phyloP scores from a whole-genome alignment of 2,797 vertebrate genomes.

The Phylloscopus collybita region DNA sequence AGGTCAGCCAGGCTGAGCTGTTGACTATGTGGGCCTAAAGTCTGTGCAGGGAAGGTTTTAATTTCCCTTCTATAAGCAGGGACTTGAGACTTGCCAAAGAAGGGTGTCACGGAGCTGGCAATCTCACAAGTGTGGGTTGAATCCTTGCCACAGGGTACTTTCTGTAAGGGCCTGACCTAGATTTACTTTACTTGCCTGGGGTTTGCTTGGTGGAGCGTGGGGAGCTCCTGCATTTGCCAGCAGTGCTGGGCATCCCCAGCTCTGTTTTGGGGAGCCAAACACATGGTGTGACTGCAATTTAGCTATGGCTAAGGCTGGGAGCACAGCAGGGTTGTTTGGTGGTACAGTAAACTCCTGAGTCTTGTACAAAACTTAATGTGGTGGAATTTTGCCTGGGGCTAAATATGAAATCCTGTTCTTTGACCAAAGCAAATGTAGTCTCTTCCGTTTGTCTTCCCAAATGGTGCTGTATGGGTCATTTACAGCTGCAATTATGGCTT shows the following conservation, averaged over 20 bases:
- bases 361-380: not conserved
- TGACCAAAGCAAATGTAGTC: not conserved
- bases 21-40: not conserved
- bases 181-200: not conserved
- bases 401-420: not conserved
- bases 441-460: slow-evolving; percentile 1
- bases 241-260: fast-evolving
- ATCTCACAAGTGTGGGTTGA: not conserved
- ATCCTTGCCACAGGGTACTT: not conserved
- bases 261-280: not conserved
- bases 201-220: not conserved
- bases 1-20: not conserved
- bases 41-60: not conserved
- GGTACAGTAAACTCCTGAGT: not conserved
- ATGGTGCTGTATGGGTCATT: not conserved
- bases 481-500: not conserved
- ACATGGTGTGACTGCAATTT: not conserved
- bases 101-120: not conserved
- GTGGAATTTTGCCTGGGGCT: not conserved
- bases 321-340: not conserved
- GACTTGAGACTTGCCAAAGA: not conserved
- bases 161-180: not conserved
- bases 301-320: not conserved
- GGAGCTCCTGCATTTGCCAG: not conserved
- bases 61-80: not conserved